Percentiles rank a stretch among this genome's conserved stretches.
Conservation (phyloP, 1,140 invertebrate genomes). For the Drosophila lacertosa region DNA sequence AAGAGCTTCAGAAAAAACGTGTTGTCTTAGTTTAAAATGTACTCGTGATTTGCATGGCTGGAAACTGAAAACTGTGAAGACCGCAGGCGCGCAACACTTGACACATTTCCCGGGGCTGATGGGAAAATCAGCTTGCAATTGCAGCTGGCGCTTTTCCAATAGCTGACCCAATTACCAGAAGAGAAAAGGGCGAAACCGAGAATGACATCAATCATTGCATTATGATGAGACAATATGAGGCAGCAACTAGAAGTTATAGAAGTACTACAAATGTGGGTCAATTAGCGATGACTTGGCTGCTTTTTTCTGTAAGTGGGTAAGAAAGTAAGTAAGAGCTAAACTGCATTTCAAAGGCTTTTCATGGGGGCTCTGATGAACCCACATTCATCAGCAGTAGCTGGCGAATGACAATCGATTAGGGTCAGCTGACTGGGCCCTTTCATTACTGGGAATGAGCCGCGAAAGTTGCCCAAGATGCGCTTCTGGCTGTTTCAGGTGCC, state of each 20-base stretch:
- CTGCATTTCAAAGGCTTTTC: conserved; percentile 49
- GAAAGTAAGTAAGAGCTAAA: conserved; percentile 56
- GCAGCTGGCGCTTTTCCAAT: conserved; percentile 40
- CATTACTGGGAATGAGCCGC: conserved; percentile 38
- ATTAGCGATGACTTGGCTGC: conserved; percentile 72
- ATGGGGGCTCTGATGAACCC: conserved; percentile 34
- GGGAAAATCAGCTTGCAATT: conserved; percentile 44
- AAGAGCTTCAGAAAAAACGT: conserved; percentile 52
- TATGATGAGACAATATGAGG: conserved; percentile 55
- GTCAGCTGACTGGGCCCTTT: conserved; percentile 40
- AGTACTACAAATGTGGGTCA: conserved; percentile 53
- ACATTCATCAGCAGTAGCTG: conserved; percentile 58
- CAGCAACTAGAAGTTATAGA: conserved; percentile 4
- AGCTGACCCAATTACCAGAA: conserved; percentile 63
- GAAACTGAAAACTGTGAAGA: conserved; percentile 40
- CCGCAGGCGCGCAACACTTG: conserved; percentile 61
- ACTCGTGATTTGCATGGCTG: conserved; percentile 71
- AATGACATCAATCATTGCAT: conserved; percentile 72
- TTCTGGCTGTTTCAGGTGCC: conserved; percentile 24
- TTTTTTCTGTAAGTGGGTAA: no score
- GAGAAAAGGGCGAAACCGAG: conserved; percentile 46
- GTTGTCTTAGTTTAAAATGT: conserved; percentile 51
- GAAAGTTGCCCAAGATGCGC: conserved; percentile 65
- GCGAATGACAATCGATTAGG: conserved; percentile 72
- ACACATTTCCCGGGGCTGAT: conserved; percentile 59